Percentiles rank a stretch among this genome's conserved stretches.
These are phyloP conservation scores for Armadillidium nasatum DNA, from an alignment of 1,140 invertebrate species.

Conservation along the genomic window DNA sequence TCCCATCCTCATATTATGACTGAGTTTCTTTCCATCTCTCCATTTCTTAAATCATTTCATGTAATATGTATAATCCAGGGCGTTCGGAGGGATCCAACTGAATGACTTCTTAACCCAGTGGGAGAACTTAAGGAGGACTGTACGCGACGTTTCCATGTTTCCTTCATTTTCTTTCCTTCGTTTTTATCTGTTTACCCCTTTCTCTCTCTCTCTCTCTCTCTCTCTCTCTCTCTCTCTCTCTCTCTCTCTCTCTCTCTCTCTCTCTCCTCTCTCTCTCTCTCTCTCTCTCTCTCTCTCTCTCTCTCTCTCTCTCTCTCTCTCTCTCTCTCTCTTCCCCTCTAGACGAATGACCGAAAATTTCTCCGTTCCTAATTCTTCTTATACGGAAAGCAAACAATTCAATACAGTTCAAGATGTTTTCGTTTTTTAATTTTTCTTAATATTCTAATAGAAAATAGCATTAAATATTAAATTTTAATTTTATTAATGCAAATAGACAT, in stretches of 20 bases:
- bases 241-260: too few relatives aligned
- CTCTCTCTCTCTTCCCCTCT: neutral
- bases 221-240: neutral
- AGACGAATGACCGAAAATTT: neutral
- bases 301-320: neutral
- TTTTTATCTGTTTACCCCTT: neutral
- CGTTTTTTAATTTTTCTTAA: neutral
- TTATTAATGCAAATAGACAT: neutral
- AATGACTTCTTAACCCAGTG: constrained; percentile 5
- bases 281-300: neutral
- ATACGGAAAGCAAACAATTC: neutral
- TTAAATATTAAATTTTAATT: neutral
- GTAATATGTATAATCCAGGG: constrained; percentile 3
- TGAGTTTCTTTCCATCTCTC: neutral
- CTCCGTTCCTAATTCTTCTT: neutral
- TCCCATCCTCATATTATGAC: too few relatives aligned
- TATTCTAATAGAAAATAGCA: neutral
- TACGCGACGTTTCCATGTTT: neutral
- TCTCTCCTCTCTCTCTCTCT: neutral
- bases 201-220: neutral
- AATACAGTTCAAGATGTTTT: constrained; percentile 1
- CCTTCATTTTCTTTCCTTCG: neutral
- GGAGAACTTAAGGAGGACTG: neutral
- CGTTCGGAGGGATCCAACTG: neutral
- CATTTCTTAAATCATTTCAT: neutral